Conservation (phyloP, 2,113 vertebrate species). For the Gymnarchus niloticus region DNA sequence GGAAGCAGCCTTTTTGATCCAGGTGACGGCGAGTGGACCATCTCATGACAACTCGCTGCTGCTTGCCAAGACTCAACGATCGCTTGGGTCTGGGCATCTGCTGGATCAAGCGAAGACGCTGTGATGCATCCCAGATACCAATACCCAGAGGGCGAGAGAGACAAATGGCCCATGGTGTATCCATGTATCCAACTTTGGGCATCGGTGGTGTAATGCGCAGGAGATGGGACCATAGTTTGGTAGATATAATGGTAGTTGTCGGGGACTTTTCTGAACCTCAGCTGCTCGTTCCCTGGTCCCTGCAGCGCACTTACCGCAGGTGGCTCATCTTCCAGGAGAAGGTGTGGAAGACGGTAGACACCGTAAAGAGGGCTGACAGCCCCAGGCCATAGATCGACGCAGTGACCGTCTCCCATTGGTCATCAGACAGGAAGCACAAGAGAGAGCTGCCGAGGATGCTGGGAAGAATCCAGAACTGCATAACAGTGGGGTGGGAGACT, state of each 20-base stretch:
- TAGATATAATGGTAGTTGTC: neutral
- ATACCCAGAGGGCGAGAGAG: neutral
- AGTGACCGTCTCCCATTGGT: conserved; percentile 74
- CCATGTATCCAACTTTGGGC: neutral
- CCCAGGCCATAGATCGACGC: conserved; percentile 84
- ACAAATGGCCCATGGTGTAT: neutral
- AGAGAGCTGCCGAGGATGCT: conserved; percentile 81
- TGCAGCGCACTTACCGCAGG: conserved; percentile 60
- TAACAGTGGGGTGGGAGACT: neutral
- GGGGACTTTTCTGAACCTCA: neutral
- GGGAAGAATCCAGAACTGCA: conserved; percentile 84
- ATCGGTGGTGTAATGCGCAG: neutral
- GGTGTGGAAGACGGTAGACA: conserved; percentile 83
- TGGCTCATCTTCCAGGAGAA: conserved; percentile 87
- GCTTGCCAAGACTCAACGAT: neutral
- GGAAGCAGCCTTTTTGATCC: neutral
- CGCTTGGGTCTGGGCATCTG: neutral
- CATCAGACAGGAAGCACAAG: conserved; percentile 74
- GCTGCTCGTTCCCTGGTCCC: neutral
- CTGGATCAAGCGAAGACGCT: neutral
- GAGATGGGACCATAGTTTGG: neutral
- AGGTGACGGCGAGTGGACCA: neutral
- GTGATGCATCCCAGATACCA: neutral
- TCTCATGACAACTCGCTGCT: neutral
- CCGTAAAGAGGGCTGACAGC: conserved; percentile 79